Evolutionary conservation across 2,888 invertebrate species (phyloP).

Genomic region (Pyrrhosoma nymphula): DNA sequence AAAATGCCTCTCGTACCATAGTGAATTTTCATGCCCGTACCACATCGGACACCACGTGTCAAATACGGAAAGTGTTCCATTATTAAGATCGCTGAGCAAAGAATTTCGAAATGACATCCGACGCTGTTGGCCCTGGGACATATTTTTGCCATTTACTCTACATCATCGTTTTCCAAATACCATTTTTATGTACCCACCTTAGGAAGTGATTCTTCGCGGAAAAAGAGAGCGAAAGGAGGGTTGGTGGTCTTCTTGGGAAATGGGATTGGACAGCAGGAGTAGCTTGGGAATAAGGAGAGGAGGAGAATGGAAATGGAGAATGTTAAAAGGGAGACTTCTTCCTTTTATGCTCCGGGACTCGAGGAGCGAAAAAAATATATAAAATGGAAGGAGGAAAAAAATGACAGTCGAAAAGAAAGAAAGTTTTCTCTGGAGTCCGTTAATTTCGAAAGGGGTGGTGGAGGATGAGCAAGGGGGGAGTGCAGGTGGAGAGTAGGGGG

Average conservation of each 20-base stretch:
- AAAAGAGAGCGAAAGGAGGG: not conserved
- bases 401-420: conserved; percentile 45
- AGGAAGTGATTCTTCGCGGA: not conserved
- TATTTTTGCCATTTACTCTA: too few species aligned
- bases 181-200: not conserved
- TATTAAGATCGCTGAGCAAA: too few species aligned
- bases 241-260: not conserved
- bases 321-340: conserved; percentile 17
- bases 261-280: not conserved
- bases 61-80: too few species aligned
- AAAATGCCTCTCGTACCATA: too few species aligned
- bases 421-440: conserved; percentile 59
- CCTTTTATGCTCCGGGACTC: conserved; percentile 21
- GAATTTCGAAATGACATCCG: too few species aligned
- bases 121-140: too few species aligned
- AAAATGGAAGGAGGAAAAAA: conserved; percentile 5
- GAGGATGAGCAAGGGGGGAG: not conserved
- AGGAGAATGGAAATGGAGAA: not conserved
- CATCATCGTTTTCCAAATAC: not conserved
- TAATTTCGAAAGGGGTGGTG: conserved; percentile 41
- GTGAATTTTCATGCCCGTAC: too few species aligned
- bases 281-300: not conserved
- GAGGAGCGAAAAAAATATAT: conserved; percentile 24
- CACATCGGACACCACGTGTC: too few species aligned
- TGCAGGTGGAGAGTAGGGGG: too few species aligned